Evolutionary conservation across 1,140 invertebrate genomes (phyloP).

Genomic region (Teleogryllus occipitalis): DNA sequence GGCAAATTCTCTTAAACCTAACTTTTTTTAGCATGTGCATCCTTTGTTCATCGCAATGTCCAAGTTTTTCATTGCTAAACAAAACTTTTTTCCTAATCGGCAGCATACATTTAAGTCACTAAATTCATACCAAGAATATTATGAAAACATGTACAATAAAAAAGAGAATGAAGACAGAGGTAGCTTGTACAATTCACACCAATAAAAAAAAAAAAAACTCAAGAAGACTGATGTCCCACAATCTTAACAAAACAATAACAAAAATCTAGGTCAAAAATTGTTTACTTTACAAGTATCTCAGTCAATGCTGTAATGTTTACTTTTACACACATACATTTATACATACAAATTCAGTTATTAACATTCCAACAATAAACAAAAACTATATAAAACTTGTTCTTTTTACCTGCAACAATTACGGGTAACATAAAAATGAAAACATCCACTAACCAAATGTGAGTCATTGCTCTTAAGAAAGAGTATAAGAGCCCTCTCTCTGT

Average conservation of each 20-base stretch:
- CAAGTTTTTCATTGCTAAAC: too few species aligned
- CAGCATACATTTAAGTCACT: too few species aligned
- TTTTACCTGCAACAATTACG: not conserved
- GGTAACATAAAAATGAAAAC: not conserved
- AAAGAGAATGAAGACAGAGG: not conserved
- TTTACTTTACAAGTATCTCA: not conserved
- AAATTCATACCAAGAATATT: not conserved
- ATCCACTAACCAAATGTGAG: not conserved
- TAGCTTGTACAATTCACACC: not conserved
- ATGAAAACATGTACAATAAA: not conserved
- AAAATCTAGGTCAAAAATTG: not conserved
- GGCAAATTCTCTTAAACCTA: not conserved
- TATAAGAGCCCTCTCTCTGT: not conserved
- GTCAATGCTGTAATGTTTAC: not conserved
- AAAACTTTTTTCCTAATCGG: too few species aligned
- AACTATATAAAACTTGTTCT: not conserved
- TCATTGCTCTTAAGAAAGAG: not conserved
- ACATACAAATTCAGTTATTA: not conserved
- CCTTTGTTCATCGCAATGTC: not conserved
- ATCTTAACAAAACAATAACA: not conserved
- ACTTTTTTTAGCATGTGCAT: not conserved
- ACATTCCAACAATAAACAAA: slow-evolving; percentile 1
- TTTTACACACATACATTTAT: not conserved
- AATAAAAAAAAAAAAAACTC: not conserved
- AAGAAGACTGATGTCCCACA: not conserved